Conservation (phyloP, 2,113 vertebrate species). For the Grammomys surdaster region DNA sequence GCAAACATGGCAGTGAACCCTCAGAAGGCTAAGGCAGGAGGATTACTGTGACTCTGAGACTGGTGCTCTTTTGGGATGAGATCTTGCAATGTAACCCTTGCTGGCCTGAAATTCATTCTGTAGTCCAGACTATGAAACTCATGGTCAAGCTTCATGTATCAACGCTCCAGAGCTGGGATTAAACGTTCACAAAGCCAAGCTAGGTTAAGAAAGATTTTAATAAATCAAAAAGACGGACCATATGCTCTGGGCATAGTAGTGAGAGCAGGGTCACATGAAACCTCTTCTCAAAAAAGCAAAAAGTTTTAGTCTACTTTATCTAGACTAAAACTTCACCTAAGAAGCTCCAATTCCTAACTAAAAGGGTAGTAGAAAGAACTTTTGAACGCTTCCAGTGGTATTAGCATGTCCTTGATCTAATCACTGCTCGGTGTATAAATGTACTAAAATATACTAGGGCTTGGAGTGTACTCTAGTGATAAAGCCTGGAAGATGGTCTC, state of each 20-base stretch:
- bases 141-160: background rate
- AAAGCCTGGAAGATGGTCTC: background rate
- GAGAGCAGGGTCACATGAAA: background rate
- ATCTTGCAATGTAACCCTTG: background rate
- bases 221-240: slow-evolving; percentile 23
- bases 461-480: background rate
- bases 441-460: background rate
- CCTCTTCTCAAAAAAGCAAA: background rate
- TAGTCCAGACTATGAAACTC: background rate
- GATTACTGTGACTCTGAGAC: background rate
- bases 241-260: background rate
- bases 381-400: background rate
- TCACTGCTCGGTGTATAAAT: background rate
- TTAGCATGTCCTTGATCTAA: background rate
- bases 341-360: too few relatives aligned
- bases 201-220: background rate
- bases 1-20: background rate
- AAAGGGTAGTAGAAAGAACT: background rate
- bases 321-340: background rate
- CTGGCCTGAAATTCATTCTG: background rate
- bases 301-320: too few relatives aligned
- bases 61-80: background rate
- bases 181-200: background rate
- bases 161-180: background rate
- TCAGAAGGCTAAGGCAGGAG: background rate